Base-by-base conservation (phyloP, 2,797 vertebrate species). In the Melanotaenia parkinsoni region DNA sequence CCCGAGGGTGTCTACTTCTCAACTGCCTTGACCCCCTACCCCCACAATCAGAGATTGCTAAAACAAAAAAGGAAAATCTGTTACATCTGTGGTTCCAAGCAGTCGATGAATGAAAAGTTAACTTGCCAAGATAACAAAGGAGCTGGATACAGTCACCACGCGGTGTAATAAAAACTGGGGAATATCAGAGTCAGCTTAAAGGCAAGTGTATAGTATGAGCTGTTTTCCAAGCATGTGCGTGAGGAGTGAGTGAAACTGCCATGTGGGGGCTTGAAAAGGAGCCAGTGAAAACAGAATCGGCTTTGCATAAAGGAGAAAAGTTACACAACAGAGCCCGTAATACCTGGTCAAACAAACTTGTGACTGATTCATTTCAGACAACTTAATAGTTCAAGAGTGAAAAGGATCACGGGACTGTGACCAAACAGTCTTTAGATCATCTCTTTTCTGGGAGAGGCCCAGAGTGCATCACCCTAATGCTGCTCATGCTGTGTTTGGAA, bases 281-380 rank as follows among this genome's bases (percentile, higher is more conserved):
- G 91, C 89, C 90, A 91, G 89, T 77, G 64, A 89, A 91, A 92
- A 88, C 84, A 88, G 77, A 87, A 88, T 84, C 61, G 47, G 81
- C 86, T 84, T 84, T 82, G 68, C 79, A 85, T 80, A 76, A 76
- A 77, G 64, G 69, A 82, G 75, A 82, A 76, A 76, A 67, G 81
- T 86, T 88, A 78, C 76, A 90, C 89, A 92, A 91, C 84, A 82
- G 77, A 80, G 70, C 62, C 56, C 26, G 74, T 88, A 80, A 91
- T 91, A 90, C 85, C 87, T 89, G 84, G 85, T 93, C 92, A 94
- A 96, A 95, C 80, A 91, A 88, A 83, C 74, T 67, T 66, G 65
- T 90, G 88, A 92, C 74, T 84, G 85, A 89, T 87, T 86, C 70
- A 35, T 61, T 72, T 76, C 71, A 83, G 74, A 91, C 86, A 86